phyloP scores from a whole-genome alignment of 2,797 vertebrate species.

The Megalops cyprinoides region DNA sequence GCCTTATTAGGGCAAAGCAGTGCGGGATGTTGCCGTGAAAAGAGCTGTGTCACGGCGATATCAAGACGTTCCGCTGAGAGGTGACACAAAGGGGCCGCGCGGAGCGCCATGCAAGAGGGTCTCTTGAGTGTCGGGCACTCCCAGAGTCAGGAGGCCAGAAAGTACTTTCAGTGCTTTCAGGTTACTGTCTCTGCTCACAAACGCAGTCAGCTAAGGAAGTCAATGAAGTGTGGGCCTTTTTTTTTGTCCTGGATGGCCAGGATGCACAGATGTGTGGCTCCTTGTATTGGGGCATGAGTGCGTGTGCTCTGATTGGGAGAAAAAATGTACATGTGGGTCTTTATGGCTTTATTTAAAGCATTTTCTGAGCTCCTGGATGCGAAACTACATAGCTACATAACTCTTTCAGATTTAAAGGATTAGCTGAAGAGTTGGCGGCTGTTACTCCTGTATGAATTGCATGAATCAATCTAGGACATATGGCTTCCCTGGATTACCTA shows the following conservation, averaged over 20 bases:
- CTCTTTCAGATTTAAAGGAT: too few species aligned
- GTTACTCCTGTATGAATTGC: too few species aligned
- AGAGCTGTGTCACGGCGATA: too few species aligned
- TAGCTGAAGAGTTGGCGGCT: too few species aligned
- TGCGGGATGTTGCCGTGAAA: neutral
- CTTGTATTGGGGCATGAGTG: too few species aligned
- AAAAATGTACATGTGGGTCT: too few species aligned
- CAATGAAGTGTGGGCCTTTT: neutral
- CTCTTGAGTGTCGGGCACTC: neutral
- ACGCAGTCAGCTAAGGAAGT: neutral
- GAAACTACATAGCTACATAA: too few species aligned
- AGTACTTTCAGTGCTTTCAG: neutral
- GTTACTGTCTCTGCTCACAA: neutral
- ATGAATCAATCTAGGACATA: too few species aligned
- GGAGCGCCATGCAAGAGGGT: neutral
- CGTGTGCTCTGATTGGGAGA: too few species aligned
- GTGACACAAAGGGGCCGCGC: neutral
- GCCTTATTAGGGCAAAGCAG: neutral
- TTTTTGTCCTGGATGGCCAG: neutral
- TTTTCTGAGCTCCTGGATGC: too few species aligned
- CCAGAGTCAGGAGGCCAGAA: neutral
- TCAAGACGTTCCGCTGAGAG: neutral
- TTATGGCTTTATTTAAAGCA: too few species aligned
- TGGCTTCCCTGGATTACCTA: too few species aligned
- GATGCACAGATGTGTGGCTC: neutral